Percentiles rank a stretch among this genome's conserved stretches.
Evolutionary conservation across 2,888 invertebrate genomes (phyloP).

Genomic region (Lucinisca nassula): DNA sequence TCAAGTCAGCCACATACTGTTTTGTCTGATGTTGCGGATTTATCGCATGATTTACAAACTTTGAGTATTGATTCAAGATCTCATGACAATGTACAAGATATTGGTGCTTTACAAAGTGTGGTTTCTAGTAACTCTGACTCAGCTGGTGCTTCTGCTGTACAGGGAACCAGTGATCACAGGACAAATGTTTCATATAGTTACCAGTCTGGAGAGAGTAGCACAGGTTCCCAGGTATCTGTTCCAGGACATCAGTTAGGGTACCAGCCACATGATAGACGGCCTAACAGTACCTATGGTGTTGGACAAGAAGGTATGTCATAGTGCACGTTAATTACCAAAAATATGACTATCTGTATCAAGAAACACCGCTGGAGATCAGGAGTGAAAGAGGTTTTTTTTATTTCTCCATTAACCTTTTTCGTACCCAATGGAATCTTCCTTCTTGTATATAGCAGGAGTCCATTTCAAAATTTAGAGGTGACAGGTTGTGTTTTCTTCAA

Average conservation of each 20-base stretch:
- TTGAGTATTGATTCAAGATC: constrained; percentile 30
- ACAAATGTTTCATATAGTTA: constrained; percentile 13
- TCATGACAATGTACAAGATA: not conserved
- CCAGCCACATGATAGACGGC: constrained; percentile 23
- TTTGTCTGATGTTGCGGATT: constrained; percentile 32
- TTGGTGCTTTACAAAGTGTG: not conserved
- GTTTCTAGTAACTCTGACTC: constrained; percentile 39
- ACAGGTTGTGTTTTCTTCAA: too few relatives aligned
- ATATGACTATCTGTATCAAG: too few relatives aligned
- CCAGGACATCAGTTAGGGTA: constrained; percentile 52
- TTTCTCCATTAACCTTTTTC: too few relatives aligned
- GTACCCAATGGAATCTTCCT: too few relatives aligned
- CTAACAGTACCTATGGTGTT: constrained; percentile 15
- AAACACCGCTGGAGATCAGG: too few relatives aligned
- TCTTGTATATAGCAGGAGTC: too few relatives aligned
- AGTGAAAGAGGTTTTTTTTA: too few relatives aligned
- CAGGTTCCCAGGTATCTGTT: constrained; percentile 24
- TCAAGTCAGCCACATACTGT: constrained; percentile 17
- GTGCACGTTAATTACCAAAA: not conserved
- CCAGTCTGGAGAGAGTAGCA: constrained; percentile 21
- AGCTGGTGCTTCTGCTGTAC: constrained; percentile 43
- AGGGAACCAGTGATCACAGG: constrained; percentile 33
- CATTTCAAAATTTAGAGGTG: too few relatives aligned
- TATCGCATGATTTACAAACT: constrained; percentile 54
- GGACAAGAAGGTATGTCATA: constrained; percentile 47